Percentiles rank a stretch among this genome's conserved stretches.
These are phyloP conservation scores for Schizothorax lantsangensis DNA, from an alignment of 2,797 vertebrate genomes.

Conservation along the genomic window DNA sequence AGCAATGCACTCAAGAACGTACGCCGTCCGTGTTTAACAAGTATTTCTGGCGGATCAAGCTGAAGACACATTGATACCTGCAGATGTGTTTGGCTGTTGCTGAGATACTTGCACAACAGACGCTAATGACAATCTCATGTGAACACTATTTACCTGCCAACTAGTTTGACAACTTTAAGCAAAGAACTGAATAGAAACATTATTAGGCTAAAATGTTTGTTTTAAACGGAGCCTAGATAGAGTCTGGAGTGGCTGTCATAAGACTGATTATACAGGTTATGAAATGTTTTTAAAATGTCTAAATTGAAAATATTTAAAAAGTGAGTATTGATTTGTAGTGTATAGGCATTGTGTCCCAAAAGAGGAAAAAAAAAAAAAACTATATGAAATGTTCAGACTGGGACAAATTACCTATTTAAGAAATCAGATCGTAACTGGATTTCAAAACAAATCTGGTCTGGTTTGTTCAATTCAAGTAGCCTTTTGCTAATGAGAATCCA, in stretches of 20 bases:
- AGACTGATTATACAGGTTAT: too few species aligned
- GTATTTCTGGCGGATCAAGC: neutral
- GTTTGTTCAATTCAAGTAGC: neutral
- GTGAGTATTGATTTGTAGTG: neutral
- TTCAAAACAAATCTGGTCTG: neutral
- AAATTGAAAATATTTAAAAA: neutral
- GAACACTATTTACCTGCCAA: neutral
- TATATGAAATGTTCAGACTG: neutral
- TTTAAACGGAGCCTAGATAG: neutral
- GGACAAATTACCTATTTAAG: neutral
- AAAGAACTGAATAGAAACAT: neutral
- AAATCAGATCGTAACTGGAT: neutral
- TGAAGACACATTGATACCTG: neutral
- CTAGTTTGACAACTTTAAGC: neutral
- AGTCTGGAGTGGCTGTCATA: neutral
- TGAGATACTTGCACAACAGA: constrained; percentile 7
- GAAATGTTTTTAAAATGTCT: neutral
- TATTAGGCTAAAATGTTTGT: neutral
- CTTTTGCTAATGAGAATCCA: neutral
- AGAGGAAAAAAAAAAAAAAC: neutral
- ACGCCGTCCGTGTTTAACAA: neutral
- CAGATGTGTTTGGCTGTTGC: neutral
- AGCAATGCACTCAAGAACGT: neutral
- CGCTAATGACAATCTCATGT: neutral
- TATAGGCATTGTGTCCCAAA: neutral